These are phyloP conservation scores for Callipepla squamata DNA, from an alignment of 2,113 vertebrate species.

Conservation along the genomic window DNA sequence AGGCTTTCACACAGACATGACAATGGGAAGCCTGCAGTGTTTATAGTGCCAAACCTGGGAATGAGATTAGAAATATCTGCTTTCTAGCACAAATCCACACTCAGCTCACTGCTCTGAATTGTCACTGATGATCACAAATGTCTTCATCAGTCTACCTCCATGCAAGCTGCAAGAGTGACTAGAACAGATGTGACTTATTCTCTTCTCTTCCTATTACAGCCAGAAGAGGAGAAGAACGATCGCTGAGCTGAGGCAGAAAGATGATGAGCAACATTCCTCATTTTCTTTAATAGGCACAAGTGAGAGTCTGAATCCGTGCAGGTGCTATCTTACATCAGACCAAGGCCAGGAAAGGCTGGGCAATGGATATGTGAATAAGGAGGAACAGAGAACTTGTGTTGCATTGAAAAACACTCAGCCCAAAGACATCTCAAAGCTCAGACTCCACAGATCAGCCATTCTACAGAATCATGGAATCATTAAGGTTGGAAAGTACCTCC, in stretches of 20 bases:
- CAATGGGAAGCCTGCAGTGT: background rate
- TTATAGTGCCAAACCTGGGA: background rate
- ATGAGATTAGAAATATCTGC: background rate
- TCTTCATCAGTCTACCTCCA: background rate
- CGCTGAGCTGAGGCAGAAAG: background rate
- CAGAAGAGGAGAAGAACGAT: background rate
- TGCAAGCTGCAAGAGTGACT: background rate
- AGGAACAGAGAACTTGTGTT: background rate
- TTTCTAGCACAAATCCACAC: slow-evolving; percentile 12
- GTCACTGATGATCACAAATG: slow-evolving; percentile 12
- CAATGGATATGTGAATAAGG: background rate
- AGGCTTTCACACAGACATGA: background rate
- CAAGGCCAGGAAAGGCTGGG: background rate
- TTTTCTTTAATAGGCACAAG: background rate
- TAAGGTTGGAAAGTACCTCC: too few relatives aligned
- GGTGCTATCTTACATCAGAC: background rate
- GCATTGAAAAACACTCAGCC: background rate
- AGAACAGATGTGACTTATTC: background rate
- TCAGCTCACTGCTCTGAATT: background rate
- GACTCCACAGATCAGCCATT: background rate
- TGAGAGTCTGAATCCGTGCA: background rate
- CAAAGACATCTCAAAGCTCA: background rate
- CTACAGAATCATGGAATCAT: background rate
- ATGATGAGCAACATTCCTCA: slow-evolving; percentile 12
- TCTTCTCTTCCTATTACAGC: background rate